Base-by-base conservation (phyloP, 2,888 invertebrate species). In the Macaria notata region DNA sequence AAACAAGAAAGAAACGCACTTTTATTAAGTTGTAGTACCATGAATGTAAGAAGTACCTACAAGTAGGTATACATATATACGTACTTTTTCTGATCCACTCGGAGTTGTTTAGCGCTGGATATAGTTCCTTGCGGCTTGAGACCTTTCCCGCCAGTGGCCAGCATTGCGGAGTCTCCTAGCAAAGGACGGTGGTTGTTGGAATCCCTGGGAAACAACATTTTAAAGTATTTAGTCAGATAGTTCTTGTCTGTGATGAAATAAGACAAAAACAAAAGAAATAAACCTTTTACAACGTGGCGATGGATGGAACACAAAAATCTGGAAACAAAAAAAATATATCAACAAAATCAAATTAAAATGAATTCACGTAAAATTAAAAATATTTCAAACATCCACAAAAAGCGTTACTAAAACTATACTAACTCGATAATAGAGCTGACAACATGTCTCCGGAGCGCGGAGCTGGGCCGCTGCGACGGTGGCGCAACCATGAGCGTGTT, bases 81-180 rank as follows among this genome's bases (percentile, higher is more conserved):
- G 56, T 92, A 96, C 96, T 97, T 97, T 85, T 96, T 97, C 72
- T 96, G 96, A 80, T 98, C 98, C 51, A 97, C 96, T 39, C 98
- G 93, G 75, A 96, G 92, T 78, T 98, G 98, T 82, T 97, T 97
- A 31, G 96, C 95, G 80, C 97, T 97, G 54, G 96, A 97, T 51
- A 98, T 95, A 3, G 97, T 97, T 49, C 97, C 97, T 79, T 97
- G 96, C 0, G 96, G 94, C 79, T 98, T 97, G 46, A 98, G 84
- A 9, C 96, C 95, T 63, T 90, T 90, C 9, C 89, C 87, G 58
- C 96, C 96, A 1, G 97, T 95, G 2, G 97, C 97, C 72, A 98
- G 94, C 93, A 98, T 96, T 0, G 98, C 98, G 0, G 98, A 98
- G 81, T 98, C 99, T 3, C 98, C 98, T 49, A 98, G 90, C 84